Percentiles rank a stretch among this genome's conserved stretches.
Evolutionary conservation across 2,888 invertebrate genomes (phyloP).

Genomic region (Hypsopygia costalis): DNA sequence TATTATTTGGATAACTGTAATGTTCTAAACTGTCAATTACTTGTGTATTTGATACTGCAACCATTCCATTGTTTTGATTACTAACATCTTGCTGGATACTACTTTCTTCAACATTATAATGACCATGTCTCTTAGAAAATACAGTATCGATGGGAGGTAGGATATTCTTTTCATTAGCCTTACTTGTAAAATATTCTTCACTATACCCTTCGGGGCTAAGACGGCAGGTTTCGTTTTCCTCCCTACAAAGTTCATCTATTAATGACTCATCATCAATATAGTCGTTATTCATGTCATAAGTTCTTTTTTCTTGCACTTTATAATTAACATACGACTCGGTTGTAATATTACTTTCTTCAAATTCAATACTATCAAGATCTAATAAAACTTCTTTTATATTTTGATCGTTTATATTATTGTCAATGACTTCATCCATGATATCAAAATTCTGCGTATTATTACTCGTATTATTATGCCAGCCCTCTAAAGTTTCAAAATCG

Average conservation of each 20-base stretch:
- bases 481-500: slow-evolving; percentile 63
- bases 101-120: slow-evolving; percentile 43
- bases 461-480: slow-evolving; percentile 38
- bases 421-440: slow-evolving; percentile 61
- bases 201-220: slow-evolving; percentile 57
- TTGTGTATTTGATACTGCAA: slow-evolving; percentile 20
- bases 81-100: slow-evolving; percentile 24
- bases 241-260: slow-evolving; percentile 70
- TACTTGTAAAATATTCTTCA: slow-evolving; percentile 51
- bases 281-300: slow-evolving; percentile 51
- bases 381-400: slow-evolving; percentile 70
- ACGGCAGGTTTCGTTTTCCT: slow-evolving; percentile 59
- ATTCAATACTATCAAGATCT: slow-evolving; percentile 66
- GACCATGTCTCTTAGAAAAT: slow-evolving; percentile 62
- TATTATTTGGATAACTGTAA: slow-evolving; percentile 72
- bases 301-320: slow-evolving; percentile 34
- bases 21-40: slow-evolving; percentile 61
- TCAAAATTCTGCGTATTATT: slow-evolving; percentile 49
- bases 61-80: slow-evolving; percentile 21
- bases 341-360: slow-evolving; percentile 54
- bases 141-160: slow-evolving; percentile 71
- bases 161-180: slow-evolving; percentile 46
- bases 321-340: slow-evolving; percentile 30
- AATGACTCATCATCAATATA: slow-evolving; percentile 73
- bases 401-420: slow-evolving; percentile 61